Conservation (phyloP, 2,888 invertebrate genomes). For the Hecatera dysodea region DNA sequence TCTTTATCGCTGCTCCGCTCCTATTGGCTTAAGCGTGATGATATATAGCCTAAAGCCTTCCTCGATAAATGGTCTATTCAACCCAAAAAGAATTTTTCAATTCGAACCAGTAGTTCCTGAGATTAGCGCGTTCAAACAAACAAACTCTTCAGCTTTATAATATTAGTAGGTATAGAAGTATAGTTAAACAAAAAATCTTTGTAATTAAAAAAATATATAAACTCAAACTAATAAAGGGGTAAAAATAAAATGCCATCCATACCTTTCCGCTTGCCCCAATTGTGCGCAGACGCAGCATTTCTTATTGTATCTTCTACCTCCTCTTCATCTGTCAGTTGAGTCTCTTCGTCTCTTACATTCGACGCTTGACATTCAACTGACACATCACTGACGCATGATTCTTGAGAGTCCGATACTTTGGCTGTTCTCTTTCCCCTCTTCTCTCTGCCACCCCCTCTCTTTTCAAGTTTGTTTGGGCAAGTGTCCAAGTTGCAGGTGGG, state of each 20-base stretch:
- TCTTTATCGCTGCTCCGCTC: no score
- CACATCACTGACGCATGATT: neutral
- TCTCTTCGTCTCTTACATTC: neutral
- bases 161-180: no score
- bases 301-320: neutral
- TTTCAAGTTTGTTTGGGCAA: constrained; percentile 9
- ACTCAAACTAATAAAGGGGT: no score
- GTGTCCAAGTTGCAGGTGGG: constrained; percentile 23
- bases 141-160: no score
- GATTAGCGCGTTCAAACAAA: no score
- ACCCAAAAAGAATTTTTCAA: no score
- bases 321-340: constrained; percentile 2
- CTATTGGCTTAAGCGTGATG: no score
- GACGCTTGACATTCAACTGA: neutral
- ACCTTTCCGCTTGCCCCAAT: neutral
- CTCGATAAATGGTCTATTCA: no score
- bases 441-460: neutral
- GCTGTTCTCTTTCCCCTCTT: neutral
- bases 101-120: no score
- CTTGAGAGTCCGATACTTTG: neutral
- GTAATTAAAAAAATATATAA: no score
- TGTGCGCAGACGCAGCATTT: neutral
- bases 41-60: no score
- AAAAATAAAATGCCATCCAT: neutral
- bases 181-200: no score